A percentile compares a stretch with the other conserved stretches of the same genome.
Evolutionary conservation across 2,888 invertebrate genomes (phyloP).

Genomic region (Cheilosia scutellata): DNA sequence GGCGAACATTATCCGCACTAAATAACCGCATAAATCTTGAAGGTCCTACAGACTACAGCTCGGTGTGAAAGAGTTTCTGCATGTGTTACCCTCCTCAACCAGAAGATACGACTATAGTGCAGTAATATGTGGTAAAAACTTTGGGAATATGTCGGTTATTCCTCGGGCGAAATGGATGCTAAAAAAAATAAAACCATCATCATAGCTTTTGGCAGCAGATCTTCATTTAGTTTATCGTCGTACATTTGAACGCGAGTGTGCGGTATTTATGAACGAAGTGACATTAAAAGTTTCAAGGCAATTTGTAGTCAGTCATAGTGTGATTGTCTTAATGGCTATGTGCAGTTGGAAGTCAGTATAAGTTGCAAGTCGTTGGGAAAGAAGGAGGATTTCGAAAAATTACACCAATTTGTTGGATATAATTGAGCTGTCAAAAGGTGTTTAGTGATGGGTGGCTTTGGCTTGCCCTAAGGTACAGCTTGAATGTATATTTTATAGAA

Average conservation of each 20-base stretch:
- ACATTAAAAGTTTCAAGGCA: slow-evolving; percentile 40
- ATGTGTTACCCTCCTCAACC: neutral
- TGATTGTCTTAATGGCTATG: neutral
- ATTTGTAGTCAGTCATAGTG: slow-evolving; percentile 8
- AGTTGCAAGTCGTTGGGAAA: neutral
- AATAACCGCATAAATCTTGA: slow-evolving; percentile 55
- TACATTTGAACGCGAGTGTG: slow-evolving; percentile 3
- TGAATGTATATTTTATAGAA: no score
- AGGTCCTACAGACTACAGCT: slow-evolving; percentile 14
- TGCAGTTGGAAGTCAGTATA: slow-evolving; percentile 4
- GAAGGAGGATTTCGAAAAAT: neutral
- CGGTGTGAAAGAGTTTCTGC: neutral
- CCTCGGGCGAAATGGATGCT: neutral
- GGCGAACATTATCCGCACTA: slow-evolving; percentile 51
- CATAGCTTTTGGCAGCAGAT: slow-evolving; percentile 46
- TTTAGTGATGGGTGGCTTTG: neutral
- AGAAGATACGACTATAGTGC: neutral
- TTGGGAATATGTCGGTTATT: neutral
- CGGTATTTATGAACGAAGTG: slow-evolving; percentile 42
- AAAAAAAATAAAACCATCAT: neutral
- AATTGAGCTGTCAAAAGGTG: slow-evolving; percentile 8
- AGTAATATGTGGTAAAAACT: slow-evolving; percentile 21
- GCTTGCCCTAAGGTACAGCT: no score
- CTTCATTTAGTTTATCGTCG: slow-evolving; percentile 46
- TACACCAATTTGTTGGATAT: slow-evolving; percentile 14